Evolutionary conservation across 2,797 vertebrate genomes (phyloP).

Genomic region (Etheostoma nigrum): DNA sequence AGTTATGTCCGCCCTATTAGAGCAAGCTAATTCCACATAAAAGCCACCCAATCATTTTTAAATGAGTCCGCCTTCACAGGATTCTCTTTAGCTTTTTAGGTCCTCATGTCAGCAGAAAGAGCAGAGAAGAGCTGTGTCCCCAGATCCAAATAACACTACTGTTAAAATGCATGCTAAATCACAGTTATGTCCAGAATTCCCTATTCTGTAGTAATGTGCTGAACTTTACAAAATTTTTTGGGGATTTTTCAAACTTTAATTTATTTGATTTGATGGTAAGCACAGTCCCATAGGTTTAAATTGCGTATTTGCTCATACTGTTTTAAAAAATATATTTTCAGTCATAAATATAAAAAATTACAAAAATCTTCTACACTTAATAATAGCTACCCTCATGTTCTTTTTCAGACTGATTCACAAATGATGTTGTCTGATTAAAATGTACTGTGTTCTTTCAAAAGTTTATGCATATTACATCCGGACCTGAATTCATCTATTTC

Average conservation of each 20-base stretch:
- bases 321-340: background rate
- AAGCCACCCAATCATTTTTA: conserved; percentile 68
- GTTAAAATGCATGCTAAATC: conserved; percentile 53
- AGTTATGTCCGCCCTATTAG: conserved; percentile 73
- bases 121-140: conserved; percentile 55
- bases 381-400: background rate
- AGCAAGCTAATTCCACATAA: conserved; percentile 73
- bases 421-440: conserved; percentile 13
- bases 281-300: background rate
- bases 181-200: conserved; percentile 12
- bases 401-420: conserved; percentile 4
- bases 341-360: background rate
- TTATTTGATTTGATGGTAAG: conserved; percentile 6
- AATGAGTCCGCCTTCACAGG: conserved; percentile 59
- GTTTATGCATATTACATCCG: conserved; percentile 21
- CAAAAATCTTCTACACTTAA: background rate
- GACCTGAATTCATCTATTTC: conserved; percentile 16
- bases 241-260: background rate
- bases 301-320: conserved; percentile 2
- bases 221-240: conserved; percentile 23
- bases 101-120: conserved; percentile 54
- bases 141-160: conserved; percentile 53
- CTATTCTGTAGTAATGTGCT: conserved; percentile 20
- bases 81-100: conserved; percentile 40
- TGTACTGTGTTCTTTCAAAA: conserved; percentile 5